Evolutionary conservation across 1,140 invertebrate genomes (phyloP).

Genomic region (Pomacea maculata): DNA sequence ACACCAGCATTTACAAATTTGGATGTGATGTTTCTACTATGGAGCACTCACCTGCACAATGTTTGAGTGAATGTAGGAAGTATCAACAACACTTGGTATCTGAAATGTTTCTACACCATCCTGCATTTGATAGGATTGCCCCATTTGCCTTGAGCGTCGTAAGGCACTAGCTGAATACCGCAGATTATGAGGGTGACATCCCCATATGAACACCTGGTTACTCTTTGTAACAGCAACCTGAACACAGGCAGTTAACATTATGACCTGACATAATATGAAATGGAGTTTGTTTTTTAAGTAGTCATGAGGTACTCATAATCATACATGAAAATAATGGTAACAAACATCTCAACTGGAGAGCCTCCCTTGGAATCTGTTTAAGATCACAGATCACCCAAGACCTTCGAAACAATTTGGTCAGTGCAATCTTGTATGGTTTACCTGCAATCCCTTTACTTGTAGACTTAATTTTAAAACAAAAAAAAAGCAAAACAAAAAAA

Average conservation of each 20-base stretch:
- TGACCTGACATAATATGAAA: constrained; percentile 22
- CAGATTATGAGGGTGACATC: constrained; percentile 80
- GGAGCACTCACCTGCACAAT: constrained; percentile 47
- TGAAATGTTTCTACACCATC: constrained; percentile 46
- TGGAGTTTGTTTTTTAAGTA: neutral
- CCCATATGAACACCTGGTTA: constrained; percentile 80
- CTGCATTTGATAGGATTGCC: constrained; percentile 14
- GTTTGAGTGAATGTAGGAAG: constrained; percentile 49
- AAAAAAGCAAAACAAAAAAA: too few relatives aligned
- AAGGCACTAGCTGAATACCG: constrained; percentile 75
- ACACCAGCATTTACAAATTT: too few relatives aligned
- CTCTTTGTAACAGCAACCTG: constrained; percentile 77
- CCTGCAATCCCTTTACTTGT: too few relatives aligned
- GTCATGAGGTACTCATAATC: neutral
- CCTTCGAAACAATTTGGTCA: too few relatives aligned
- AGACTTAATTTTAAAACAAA: too few relatives aligned
- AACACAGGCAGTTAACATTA: constrained; percentile 38
- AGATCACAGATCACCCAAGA: too few relatives aligned
- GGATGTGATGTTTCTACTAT: too few relatives aligned
- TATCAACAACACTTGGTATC: constrained; percentile 47
- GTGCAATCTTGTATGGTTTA: too few relatives aligned
- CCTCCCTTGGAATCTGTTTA: too few relatives aligned
- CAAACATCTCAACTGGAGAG: too few relatives aligned
- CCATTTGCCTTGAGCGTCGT: constrained; percentile 66
- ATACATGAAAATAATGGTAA: neutral